These are phyloP conservation scores for Oscheius sp. DNA, from an alignment of 2,888 invertebrate genomes.

Conservation along the genomic window DNA sequence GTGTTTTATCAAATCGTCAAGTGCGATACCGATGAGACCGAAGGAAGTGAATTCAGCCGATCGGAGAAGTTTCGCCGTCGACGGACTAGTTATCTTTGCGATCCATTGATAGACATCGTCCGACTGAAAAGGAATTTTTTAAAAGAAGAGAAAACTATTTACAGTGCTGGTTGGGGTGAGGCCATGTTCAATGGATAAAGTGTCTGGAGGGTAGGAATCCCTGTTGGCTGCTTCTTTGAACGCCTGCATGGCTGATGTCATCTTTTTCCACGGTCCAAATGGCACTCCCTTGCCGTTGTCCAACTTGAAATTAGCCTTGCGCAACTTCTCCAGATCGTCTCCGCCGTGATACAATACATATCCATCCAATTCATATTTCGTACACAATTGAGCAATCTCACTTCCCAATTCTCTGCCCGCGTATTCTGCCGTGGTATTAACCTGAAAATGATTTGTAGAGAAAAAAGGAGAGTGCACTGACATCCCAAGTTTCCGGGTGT, in stretches of 20 bases:
- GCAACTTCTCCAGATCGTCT: neutral
- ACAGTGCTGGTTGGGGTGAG: neutral
- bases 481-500: neutral
- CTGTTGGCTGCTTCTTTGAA: neutral
- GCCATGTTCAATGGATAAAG: neutral
- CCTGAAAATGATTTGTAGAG: too few relatives aligned
- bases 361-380: neutral
- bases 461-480: neutral
- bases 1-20: neutral
- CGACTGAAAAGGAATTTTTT: too few relatives aligned
- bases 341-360: neutral
- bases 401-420: neutral
- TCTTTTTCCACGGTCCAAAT: conserved; percentile 2
- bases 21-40: neutral
- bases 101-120: neutral
- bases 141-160: neutral
- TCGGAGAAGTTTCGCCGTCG: neutral
- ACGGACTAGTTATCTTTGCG: neutral
- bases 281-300: neutral
- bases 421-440: neutral
- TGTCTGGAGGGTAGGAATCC: neutral
- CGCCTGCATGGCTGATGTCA: neutral
- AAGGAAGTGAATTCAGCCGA: neutral
- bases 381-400: neutral
- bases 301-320: neutral